Base-by-base conservation (phyloP, 2,888 invertebrate genomes). In the Cephus spinipes region DNA sequence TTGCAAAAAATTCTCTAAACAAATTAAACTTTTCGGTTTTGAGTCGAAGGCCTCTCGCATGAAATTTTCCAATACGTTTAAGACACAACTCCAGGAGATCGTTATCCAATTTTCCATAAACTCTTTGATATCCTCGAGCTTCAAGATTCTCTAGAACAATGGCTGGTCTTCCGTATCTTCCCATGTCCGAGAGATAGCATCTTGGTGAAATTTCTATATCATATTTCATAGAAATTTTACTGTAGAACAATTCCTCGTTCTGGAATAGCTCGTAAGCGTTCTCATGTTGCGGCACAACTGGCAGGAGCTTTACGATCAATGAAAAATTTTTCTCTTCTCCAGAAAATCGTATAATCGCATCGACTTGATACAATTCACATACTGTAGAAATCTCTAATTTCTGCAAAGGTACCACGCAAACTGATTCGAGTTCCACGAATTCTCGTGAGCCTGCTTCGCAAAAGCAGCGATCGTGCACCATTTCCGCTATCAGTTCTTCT, bases 191-290 rank as follows among this genome's bases (percentile, higher is more conserved):
- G 12, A 85, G 79, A 76, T 88, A 90, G 80, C 88, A 89, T 74
- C 85, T 88, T 0, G 90, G 87, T 73, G 85, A 83, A 68, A 84
- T 55, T 11, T 82, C 69, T 31, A 81, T 76, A 15, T 86, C 87
- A 30, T 86, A 87, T 12, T 81, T 79, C 2, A 36, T 11, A 3
- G 84, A 85, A 12, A 78, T 78, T 77, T 89, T 90, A 73, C 81
- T 86, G 76, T 88, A 90, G 77, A 91, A 88, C 79, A 89, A 89
- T 82, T 90, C 90, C 77, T 91, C 91, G 79, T 88, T 90, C 33
- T 87, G 80, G 75, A 89, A 90, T 3, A 82, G 80, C 11, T 82
- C 83, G 76, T 84, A 88, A 4, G 83, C 80, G 9, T 68, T 34
- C 3, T 23, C 33, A n/a, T 74, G 73, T 30, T 36, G 76, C 1